phyloP scores from a whole-genome alignment of 2,113 vertebrate species.

The Elephantulus edwardii region DNA sequence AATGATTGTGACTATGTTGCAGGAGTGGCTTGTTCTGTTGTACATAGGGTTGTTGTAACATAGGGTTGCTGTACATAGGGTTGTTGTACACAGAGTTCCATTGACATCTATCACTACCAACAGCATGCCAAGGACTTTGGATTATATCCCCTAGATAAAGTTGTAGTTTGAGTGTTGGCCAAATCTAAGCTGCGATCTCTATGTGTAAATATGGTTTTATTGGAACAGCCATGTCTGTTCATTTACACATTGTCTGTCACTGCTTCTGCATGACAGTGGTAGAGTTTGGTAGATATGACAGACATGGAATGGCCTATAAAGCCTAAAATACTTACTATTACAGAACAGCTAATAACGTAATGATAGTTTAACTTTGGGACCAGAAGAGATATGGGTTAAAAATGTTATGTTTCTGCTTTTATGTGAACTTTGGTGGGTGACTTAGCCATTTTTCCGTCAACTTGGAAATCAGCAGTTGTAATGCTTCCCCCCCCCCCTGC shows the following conservation, averaged over 20 bases:
- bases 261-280: background rate
- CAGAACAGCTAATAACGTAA: background rate
- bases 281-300: background rate
- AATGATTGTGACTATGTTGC: background rate
- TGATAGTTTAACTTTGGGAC: background rate
- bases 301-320: background rate
- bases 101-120: background rate
- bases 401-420: background rate
- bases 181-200: background rate
- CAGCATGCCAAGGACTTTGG: background rate
- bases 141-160: background rate
- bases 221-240: background rate
- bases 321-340: background rate
- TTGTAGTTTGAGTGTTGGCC: background rate
- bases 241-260: background rate
- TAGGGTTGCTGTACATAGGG: no score
- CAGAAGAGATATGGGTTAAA: background rate
- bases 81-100: no score
- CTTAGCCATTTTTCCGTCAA: background rate
- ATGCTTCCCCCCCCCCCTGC: background rate
- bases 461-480: background rate
- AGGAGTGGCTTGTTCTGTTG: background rate
- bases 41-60: background rate
- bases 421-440: background rate
- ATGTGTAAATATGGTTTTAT: conserved; percentile 13